Conservation (phyloP, 2,113 vertebrate species). For the Sinocyclocheilus maitianheensis region DNA sequence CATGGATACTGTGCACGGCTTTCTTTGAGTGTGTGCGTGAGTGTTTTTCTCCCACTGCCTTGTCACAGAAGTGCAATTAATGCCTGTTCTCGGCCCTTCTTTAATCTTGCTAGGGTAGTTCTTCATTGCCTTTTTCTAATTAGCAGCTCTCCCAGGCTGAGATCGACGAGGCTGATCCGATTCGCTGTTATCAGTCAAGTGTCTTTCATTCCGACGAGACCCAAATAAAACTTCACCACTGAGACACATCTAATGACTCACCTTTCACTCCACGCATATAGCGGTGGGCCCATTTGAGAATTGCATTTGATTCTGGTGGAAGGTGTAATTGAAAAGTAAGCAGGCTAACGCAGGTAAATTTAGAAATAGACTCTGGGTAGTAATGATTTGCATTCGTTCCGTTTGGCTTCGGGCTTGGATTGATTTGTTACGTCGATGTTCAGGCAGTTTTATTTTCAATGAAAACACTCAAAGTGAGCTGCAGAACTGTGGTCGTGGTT, state of each 20-base stretch:
- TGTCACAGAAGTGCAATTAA: slow-evolving; percentile 62
- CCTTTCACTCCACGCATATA: slow-evolving; percentile 45
- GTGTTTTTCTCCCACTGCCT: slow-evolving; percentile 40
- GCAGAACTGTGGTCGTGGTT: background rate
- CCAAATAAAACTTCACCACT: slow-evolving; percentile 49
- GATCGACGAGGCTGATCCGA: slow-evolving; percentile 53
- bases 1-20: background rate
- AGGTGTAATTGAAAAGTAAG: slow-evolving; percentile 53
- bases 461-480: background rate
- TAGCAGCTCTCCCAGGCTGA: slow-evolving; percentile 65
- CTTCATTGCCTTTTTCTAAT: slow-evolving; percentile 73
- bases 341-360: slow-evolving; percentile 41
- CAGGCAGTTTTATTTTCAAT: background rate
- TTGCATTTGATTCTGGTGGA: slow-evolving; percentile 45
- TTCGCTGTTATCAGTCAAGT: slow-evolving; percentile 55
- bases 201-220: slow-evolving; percentile 53
- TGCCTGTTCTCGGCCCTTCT: slow-evolving; percentile 62
- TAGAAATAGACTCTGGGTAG: slow-evolving; percentile 41
- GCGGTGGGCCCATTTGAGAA: slow-evolving; percentile 43
- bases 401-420: background rate
- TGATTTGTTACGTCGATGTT: background rate
- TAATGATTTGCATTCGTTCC: slow-evolving; percentile 38
- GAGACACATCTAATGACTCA: slow-evolving; percentile 55
- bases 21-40: slow-evolving; percentile 20
- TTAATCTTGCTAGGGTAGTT: slow-evolving; percentile 63